A percentile compares a stretch with the other conserved stretches of the same genome.
Evolutionary conservation across 2,797 vertebrate genomes (phyloP).

Genomic region (Tolypeutes matacus): DNA sequence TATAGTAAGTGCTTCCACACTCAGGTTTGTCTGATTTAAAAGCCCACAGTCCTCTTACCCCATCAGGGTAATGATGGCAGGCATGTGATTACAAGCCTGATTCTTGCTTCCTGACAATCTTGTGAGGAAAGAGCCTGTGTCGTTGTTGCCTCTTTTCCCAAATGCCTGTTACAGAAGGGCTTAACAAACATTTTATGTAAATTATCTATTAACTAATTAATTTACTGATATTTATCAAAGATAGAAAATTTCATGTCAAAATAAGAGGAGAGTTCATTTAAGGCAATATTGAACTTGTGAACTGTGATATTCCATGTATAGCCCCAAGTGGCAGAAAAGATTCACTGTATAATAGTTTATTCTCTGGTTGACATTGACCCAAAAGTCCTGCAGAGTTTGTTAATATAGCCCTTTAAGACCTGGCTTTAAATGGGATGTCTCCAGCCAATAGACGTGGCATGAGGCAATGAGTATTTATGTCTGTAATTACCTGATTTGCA

Average conservation of each 20-base stretch:
- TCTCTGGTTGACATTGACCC: background rate
- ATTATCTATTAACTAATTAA: background rate
- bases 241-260: background rate
- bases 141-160: background rate
- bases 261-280: background rate
- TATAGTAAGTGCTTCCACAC: background rate
- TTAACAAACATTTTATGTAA: background rate
- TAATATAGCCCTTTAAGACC: slow-evolving; percentile 15
- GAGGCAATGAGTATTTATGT: slow-evolving; percentile 54
- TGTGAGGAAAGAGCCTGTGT: background rate
- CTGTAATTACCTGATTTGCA: slow-evolving; percentile 77
- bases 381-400: background rate
- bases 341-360: background rate
- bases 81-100: background rate
- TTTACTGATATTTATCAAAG: background rate
- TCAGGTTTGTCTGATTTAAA: background rate
- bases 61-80: too few species aligned
- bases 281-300: background rate
- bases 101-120: background rate
- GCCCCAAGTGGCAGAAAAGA: background rate
- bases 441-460: background rate
- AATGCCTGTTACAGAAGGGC: background rate
- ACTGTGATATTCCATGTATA: background rate
- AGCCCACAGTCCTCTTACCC: background rate
- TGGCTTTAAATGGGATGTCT: slow-evolving; percentile 46